Base-by-base conservation (phyloP, 2,888 invertebrate species). In the Stramonita haemastoma region DNA sequence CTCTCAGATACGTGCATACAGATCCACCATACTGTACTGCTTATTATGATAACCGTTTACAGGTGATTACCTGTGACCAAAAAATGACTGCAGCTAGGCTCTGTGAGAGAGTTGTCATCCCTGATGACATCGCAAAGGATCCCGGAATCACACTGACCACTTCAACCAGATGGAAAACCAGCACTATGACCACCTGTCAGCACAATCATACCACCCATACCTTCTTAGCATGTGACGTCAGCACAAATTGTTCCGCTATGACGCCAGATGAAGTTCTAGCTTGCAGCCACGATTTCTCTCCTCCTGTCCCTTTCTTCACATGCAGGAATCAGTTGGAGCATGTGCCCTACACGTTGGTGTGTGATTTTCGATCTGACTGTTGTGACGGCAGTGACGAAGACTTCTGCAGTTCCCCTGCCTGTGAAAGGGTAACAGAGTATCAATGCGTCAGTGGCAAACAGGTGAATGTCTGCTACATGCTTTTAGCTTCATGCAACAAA, bases 321-420 rank as follows among this genome's bases (percentile, higher is more conserved):
- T 86, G 86, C 86, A 86, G 32, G 34, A 86, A 66, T 26, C 32
- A 70, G 34, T 19, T 86, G 22, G 66, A 66, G 66, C 60, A 34
- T 26, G 70, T 86, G 32, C 86, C 60, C 0, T 86, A 86, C 86
- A 32, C 84, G 0, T 73, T 83, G n/a, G 88, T 89, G 56, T 89
- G 88, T 85, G 85, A 89, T 29, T 60, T 57, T n/a, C 36, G 32
- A 26, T 4, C 32, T 0, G 85, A 89, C 56, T 89, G 88, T 60
- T n/a, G 57, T 57, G 88, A 89, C 29, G 83, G 36, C 73, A 83
- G 83, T 17, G 88, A 89, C 32, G 88, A 89, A 85, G 70, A 83
- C 29, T 89, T 89, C 70, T 89, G 88, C 34, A 34, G n/a, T 11
- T 86, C 22, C 70, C 34, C 70, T 6, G 19, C 84, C 6, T 60